Evolutionary conservation across 2,797 vertebrate species (phyloP).

Genomic region (Sarcophilus harrisii): DNA sequence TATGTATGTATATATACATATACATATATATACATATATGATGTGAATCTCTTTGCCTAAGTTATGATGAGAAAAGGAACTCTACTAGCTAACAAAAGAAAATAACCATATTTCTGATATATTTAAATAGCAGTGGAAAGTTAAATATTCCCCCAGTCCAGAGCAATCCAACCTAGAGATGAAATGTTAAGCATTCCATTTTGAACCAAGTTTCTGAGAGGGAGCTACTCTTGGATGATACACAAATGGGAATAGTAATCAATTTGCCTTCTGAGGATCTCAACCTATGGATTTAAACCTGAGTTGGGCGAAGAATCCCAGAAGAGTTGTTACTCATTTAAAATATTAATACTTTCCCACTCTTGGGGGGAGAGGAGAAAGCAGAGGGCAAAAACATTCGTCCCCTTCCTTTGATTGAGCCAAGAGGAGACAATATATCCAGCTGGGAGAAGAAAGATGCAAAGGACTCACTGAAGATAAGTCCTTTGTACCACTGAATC

Average conservation of each 20-base stretch:
- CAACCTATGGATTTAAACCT: background rate
- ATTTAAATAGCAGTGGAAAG: background rate
- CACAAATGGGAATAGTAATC: background rate
- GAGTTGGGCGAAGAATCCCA: background rate
- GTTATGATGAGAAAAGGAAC: background rate
- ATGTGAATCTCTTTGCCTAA: background rate
- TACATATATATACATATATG: too few relatives aligned
- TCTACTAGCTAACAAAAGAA: background rate
- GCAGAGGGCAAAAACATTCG: background rate
- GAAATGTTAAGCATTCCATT: background rate
- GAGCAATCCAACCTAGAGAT: background rate
- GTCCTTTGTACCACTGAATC: background rate
- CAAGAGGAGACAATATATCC: background rate
- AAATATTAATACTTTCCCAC: conserved; percentile 70
- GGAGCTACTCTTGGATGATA: background rate
- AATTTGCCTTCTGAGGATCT: background rate
- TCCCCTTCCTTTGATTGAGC: background rate
- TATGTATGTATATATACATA: background rate
- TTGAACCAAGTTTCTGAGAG: background rate
- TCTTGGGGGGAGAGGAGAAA: background rate
- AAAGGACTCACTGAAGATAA: background rate
- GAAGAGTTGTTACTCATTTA: conserved; percentile 45
- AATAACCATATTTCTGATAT: background rate
- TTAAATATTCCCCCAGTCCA: background rate
- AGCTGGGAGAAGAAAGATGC: too few relatives aligned